These are phyloP conservation scores for Scophthalmus maximus DNA, from an alignment of 2,113 vertebrate genomes.

Conservation along the genomic window DNA sequence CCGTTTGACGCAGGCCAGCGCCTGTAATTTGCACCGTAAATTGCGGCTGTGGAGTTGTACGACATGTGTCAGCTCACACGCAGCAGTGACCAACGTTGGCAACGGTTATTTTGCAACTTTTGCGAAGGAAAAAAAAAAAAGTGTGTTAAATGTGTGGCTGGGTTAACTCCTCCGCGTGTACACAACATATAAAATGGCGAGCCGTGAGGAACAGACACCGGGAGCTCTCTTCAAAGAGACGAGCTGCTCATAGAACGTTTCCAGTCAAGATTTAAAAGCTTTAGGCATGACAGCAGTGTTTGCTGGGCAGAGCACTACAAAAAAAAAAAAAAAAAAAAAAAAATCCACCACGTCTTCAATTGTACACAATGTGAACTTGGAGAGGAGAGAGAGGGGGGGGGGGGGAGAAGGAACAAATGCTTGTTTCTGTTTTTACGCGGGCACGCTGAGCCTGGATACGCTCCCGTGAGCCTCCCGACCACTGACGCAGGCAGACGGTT, in stretches of 20 bases:
- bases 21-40: constrained; percentile 16
- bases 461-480: constrained; percentile 62
- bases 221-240: constrained; percentile 43
- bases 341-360: background rate
- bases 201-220: constrained; percentile 31
- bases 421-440: constrained; percentile 71
- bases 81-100: background rate
- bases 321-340: constrained; percentile 10
- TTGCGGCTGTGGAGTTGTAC: background rate
- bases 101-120: constrained; percentile 16
- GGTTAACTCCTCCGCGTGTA: background rate
- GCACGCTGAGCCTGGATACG: constrained; percentile 55
- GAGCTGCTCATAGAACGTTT: constrained; percentile 11
- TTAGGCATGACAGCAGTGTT: constrained; percentile 14
- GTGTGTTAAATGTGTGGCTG: constrained; percentile 14
- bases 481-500: constrained; percentile 75
- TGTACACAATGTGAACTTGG: constrained; percentile 38
- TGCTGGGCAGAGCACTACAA: background rate
- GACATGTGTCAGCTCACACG: constrained; percentile 4
- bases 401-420: too few relatives aligned
- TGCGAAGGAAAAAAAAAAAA: too few relatives aligned
- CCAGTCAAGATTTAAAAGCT: constrained; percentile 34
- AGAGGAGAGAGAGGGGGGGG: too few relatives aligned
- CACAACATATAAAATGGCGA: constrained; percentile 64
- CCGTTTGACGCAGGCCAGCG: background rate